phyloP scores from a whole-genome alignment of 2,888 invertebrate species.

The Volucella bombylans region DNA sequence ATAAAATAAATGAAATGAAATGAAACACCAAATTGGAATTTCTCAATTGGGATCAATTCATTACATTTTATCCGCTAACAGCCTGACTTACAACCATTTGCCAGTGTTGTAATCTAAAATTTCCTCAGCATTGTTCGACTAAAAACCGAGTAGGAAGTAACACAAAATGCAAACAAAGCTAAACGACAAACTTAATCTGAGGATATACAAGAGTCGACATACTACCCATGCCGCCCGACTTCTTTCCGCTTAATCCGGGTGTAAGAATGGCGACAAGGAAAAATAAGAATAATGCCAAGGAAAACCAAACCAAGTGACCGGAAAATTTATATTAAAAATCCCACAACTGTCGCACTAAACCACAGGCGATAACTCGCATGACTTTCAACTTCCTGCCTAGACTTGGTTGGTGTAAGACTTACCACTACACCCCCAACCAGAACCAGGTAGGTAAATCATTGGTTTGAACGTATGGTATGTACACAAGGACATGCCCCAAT shows the following conservation, averaged over 20 bases:
- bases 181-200: slow-evolving; percentile 64
- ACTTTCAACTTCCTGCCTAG: slow-evolving; percentile 65
- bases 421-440: not conserved
- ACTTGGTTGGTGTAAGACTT: slow-evolving; percentile 44
- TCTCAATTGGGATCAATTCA: slow-evolving; percentile 57
- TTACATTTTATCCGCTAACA: slow-evolving; percentile 27
- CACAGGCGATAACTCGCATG: slow-evolving; percentile 73
- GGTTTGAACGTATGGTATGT: too few species aligned
- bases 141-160: slow-evolving; percentile 13
- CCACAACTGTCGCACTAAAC: slow-evolving; percentile 73
- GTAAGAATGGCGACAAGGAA: slow-evolving; percentile 3
- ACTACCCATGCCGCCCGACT: not conserved
- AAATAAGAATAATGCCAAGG: slow-evolving; percentile 49
- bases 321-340: slow-evolving; percentile 74
- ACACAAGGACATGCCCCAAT: slow-evolving; percentile 34
- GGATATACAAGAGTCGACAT: slow-evolving; percentile 37
- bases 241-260: not conserved
- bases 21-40: slow-evolving; percentile 5
- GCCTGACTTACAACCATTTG: slow-evolving; percentile 49
- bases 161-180: slow-evolving; percentile 35
- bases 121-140: slow-evolving; percentile 58
- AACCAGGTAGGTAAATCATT: too few species aligned
- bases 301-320: slow-evolving; percentile 69
- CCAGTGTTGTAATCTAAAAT: slow-evolving; percentile 60
- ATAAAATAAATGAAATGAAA: too few species aligned